Conservation (phyloP, 2,113 vertebrate species). For the Otis tarda region DNA sequence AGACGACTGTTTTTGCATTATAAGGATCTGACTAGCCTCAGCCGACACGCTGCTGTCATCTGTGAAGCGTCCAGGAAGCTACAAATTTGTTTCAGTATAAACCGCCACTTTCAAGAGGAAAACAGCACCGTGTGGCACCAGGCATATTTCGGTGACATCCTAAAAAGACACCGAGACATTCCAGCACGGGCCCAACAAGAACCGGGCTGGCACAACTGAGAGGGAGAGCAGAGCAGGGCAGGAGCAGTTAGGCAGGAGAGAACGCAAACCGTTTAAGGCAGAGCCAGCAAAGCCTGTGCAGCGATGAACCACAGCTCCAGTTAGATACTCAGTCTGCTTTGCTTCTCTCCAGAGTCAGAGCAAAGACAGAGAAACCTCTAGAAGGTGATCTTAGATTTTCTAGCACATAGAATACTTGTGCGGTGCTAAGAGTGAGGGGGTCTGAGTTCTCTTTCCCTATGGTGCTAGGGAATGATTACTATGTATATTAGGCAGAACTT, state of each 20-base stretch:
- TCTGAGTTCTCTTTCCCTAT: not conserved
- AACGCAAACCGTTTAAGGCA: not conserved
- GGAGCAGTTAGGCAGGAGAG: not conserved
- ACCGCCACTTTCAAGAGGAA: not conserved
- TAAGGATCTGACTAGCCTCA: not conserved
- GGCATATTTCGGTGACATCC: not conserved
- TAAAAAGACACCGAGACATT: not conserved
- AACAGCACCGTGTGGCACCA: not conserved
- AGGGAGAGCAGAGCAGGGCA: not conserved
- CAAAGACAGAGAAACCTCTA: not conserved
- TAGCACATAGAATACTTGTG: not conserved
- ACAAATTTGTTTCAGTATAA: not conserved
- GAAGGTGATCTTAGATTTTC: not conserved
- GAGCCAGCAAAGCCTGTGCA: not conserved
- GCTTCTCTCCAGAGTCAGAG: not conserved
- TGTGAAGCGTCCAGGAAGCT: not conserved
- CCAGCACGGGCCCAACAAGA: not conserved
- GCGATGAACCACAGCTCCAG: rapidly evolving
- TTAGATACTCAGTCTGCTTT: not conserved
- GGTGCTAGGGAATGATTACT: not conserved
- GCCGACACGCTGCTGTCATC: not conserved
- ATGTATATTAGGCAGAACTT: not conserved
- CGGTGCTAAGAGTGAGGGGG: not conserved
- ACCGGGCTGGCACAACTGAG: not conserved
- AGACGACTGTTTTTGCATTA: not conserved